Percentiles rank a stretch among this genome's conserved stretches.
Conservation (phyloP, 2,113 vertebrate species). For the Xenopus borealis region DNA sequence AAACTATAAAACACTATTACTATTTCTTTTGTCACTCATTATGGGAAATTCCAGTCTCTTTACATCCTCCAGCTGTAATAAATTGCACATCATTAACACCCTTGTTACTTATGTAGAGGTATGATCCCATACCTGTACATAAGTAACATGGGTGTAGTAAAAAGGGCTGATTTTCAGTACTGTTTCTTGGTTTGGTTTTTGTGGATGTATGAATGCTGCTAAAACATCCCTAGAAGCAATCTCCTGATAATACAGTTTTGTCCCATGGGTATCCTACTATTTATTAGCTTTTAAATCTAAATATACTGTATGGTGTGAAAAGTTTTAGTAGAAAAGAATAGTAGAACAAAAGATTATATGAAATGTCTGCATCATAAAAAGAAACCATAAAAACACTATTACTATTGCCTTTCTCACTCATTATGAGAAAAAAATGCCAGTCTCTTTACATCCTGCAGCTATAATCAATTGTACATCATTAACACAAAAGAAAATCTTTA, state of each 20-base stretch:
- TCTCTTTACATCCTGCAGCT: conserved; percentile 63
- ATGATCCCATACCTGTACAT: no score
- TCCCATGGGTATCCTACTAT: no score
- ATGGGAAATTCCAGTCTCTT: conserved; percentile 49
- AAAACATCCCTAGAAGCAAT: no score
- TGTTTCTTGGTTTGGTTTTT: no score
- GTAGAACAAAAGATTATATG: no score
- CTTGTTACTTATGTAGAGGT: no score
- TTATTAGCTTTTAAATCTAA: no score
- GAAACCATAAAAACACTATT: conserved; percentile 68
- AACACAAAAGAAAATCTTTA: conserved; percentile 73
- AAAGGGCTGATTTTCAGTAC: no score
- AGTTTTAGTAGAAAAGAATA: conserved; percentile 45
- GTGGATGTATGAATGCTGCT: no score
- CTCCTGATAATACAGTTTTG: no score
- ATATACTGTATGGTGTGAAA: conserved; percentile 22
- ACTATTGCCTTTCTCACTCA: conserved; percentile 35
- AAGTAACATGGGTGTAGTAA: no score
- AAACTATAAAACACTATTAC: conserved; percentile 66
- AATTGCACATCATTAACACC: conserved; percentile 75
- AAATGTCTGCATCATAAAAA: conserved; percentile 50
- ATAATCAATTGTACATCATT: conserved; percentile 75
- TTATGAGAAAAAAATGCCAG: conserved; percentile 55
- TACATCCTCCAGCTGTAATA: conserved; percentile 70
- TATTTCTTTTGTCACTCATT: conserved; percentile 43